A percentile compares a stretch with the other conserved stretches of the same genome.
Evolutionary conservation across 2,797 vertebrate genomes (phyloP).

Genomic region (Ptychadena robeensis): DNA sequence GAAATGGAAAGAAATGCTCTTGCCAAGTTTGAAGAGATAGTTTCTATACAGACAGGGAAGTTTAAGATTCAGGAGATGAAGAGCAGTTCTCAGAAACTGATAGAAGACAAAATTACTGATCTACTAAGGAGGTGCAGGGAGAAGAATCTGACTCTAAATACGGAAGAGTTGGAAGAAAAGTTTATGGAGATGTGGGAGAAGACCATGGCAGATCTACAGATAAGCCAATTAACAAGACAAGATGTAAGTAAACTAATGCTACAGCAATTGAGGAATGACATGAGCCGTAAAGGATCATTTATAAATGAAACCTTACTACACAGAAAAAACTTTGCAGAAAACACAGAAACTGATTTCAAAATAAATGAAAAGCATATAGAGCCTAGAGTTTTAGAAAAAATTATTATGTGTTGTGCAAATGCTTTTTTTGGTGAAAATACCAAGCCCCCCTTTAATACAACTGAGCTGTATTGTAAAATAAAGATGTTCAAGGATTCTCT

Average conservation of each 20-base stretch:
- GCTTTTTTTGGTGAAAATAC: too few relatives aligned
- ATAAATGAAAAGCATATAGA: neutral
- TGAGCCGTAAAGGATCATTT: neutral
- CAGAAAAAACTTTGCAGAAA: neutral
- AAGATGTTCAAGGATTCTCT: conserved; percentile 38
- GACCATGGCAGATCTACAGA: conserved; percentile 63
- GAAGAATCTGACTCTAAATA: conserved; percentile 61
- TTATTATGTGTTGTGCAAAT: accelerated
- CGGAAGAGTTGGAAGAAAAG: conserved; percentile 70
- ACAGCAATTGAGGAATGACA: neutral
- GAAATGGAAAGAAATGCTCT: conserved; percentile 63
- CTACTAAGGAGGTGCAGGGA: conserved; percentile 68
- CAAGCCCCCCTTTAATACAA: accelerated
- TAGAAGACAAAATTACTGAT: conserved; percentile 67
- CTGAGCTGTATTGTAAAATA: neutral
- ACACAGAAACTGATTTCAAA: neutral
- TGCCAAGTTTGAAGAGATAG: conserved; percentile 65
- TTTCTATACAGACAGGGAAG: conserved; percentile 67
- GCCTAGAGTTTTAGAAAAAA: accelerated
- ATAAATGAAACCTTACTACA: neutral
- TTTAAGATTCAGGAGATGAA: conserved; percentile 70
- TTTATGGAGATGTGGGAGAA: conserved; percentile 74
- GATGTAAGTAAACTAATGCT: neutral
- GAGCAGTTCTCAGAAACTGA: conserved; percentile 62
- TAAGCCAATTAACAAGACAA: conserved; percentile 57